Conservation (phyloP, 2,888 invertebrate species). For the Cantharis lateralis region DNA sequence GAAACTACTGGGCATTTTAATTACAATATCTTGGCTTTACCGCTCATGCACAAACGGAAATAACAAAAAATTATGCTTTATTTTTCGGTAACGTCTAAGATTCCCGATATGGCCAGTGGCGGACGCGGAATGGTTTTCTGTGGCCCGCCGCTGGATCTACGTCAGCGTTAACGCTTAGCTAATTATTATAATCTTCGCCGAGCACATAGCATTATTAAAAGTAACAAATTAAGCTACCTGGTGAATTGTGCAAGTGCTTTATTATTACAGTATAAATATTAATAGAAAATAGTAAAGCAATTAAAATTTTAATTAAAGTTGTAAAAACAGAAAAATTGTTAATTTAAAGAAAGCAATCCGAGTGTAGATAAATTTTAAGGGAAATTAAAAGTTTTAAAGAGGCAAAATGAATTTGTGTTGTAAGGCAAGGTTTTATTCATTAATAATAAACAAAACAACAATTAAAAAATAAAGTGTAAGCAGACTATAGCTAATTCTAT, state of each 20-base stretch:
- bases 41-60: background rate
- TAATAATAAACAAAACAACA: background rate
- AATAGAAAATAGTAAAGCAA: background rate
- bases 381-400: background rate
- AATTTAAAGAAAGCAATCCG: background rate
- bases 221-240: background rate
- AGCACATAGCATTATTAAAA: background rate
- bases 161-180: background rate
- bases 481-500: background rate
- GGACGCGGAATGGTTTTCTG: background rate
- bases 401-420: background rate
- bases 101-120: background rate
- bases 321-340: background rate
- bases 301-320: background rate
- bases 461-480: background rate
- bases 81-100: background rate
- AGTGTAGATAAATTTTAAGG: background rate
- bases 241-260: background rate
- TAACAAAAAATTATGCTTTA: background rate
- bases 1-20: background rate
- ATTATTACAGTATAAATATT: background rate
- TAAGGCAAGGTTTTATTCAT: background rate
- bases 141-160: background rate
- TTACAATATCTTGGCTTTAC: background rate
- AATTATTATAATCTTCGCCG: background rate